phyloP scores from a whole-genome alignment of 1,140 invertebrate species.

The Pseudomyrmex sp. region DNA sequence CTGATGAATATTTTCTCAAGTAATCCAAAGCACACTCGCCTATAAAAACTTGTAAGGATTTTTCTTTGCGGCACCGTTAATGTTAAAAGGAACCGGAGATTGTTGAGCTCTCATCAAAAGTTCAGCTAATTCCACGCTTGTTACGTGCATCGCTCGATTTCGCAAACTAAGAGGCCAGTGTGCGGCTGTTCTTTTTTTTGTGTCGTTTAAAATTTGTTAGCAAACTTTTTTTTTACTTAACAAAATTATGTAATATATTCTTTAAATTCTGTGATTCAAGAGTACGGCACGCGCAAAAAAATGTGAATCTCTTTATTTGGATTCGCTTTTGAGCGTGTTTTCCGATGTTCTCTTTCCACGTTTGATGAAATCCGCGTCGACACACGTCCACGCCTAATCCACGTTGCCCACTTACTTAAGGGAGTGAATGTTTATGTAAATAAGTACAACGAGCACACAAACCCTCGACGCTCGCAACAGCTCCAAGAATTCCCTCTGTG shows the following conservation, averaged over 20 bases:
- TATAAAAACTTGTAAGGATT: constrained; percentile 43
- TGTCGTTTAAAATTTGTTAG: neutral
- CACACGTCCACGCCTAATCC: constrained; percentile 41
- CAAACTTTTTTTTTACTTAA: too few relatives aligned
- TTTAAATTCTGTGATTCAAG: neutral
- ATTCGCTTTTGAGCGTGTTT: neutral
- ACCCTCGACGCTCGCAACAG: neutral
- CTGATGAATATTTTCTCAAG: constrained; percentile 38
- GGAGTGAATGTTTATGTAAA: constrained; percentile 51
- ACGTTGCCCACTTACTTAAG: constrained; percentile 35
- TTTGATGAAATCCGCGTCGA: neutral
- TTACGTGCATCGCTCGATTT: constrained; percentile 30
- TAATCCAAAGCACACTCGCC: constrained; percentile 13
- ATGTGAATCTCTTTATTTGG: neutral
- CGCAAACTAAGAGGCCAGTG: neutral
- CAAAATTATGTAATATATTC: too few relatives aligned
- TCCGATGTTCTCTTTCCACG: neutral
- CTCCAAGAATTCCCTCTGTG: constrained; percentile 45
- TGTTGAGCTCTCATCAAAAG: constrained; percentile 35
- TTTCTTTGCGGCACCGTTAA: constrained; percentile 7
- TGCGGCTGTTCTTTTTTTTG: neutral
- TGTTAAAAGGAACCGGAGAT: constrained; percentile 20
- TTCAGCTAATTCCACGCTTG: constrained; percentile 46
- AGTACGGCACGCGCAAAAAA: too few relatives aligned
- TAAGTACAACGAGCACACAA: constrained; percentile 38